These are phyloP conservation scores for Ibidorhyncha struthersii DNA, from an alignment of 2,113 vertebrate genomes.

Conservation along the genomic window DNA sequence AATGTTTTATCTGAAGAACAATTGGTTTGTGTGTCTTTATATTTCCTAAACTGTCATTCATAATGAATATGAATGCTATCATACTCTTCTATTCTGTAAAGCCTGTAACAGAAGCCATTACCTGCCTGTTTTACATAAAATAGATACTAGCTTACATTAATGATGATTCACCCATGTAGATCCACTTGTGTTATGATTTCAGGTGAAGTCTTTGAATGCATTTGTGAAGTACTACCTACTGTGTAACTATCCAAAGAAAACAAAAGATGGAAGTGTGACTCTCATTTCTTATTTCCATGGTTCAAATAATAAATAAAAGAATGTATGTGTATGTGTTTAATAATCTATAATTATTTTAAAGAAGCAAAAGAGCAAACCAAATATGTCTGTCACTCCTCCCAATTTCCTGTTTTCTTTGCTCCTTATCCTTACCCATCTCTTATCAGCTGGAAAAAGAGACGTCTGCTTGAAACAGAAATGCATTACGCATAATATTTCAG, in stretches of 20 bases:
- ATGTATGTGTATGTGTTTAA: background rate
- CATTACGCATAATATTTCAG: background rate
- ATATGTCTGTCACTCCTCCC: background rate
- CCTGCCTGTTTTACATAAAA: background rate
- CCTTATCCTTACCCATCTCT: background rate
- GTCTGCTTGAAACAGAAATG: background rate
- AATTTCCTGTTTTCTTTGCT: background rate
- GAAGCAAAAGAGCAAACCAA: background rate
- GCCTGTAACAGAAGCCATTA: background rate
- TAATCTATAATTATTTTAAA: background rate
- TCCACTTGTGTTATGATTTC: background rate
- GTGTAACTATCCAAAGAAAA: background rate
- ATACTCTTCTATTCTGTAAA: background rate
- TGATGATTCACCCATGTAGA: accelerated
- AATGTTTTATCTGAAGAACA: background rate
- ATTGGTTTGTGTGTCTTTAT: background rate
- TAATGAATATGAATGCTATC: background rate
- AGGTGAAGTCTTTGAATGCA: background rate
- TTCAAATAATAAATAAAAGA: background rate
- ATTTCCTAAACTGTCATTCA: background rate
- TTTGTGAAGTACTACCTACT: background rate
- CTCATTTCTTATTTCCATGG: background rate
- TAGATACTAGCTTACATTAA: background rate
- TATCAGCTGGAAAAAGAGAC: background rate
- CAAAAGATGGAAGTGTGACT: background rate